These are phyloP conservation scores for Eufriesea mexicana DNA, from an alignment of 1,140 invertebrate genomes.

Conservation along the genomic window DNA sequence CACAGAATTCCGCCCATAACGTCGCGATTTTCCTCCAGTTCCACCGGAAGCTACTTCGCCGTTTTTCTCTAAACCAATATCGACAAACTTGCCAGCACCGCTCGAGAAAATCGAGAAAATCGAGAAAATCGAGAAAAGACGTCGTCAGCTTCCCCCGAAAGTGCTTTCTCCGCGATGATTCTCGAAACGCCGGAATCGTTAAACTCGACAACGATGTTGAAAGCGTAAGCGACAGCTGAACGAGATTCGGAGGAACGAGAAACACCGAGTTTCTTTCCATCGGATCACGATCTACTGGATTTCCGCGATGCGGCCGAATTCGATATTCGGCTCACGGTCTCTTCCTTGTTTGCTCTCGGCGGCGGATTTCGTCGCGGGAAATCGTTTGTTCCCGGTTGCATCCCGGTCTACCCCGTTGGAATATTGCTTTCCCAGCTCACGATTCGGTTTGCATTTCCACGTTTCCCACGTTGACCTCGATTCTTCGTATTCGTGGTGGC, in stretches of 20 bases:
- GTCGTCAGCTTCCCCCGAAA: neutral
- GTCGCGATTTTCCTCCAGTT: neutral
- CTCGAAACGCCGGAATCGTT: neutral
- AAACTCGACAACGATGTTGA: neutral
- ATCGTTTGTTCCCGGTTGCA: conserved; percentile 23
- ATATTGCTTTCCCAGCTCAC: conserved; percentile 25
- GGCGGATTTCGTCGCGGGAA: conserved; percentile 39
- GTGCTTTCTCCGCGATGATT: neutral
- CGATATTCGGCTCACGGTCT: conserved; percentile 35
- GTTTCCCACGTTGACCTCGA: neutral
- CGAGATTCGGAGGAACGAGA: neutral
- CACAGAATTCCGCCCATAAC: neutral
- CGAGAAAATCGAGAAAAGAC: neutral
- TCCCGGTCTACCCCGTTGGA: neutral
- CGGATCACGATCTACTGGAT: neutral
- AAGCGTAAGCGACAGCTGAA: neutral
- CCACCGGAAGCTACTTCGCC: neutral
- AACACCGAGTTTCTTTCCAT: neutral
- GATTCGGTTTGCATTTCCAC: conserved; percentile 30
- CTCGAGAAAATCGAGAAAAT: neutral
- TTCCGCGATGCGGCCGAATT: neutral
- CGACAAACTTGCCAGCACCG: too few relatives aligned
- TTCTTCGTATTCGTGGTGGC: neutral
- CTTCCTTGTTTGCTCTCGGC: conserved; percentile 48
- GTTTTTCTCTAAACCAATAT: neutral